Percentiles rank a stretch among this genome's conserved stretches.
Evolutionary conservation across 35 echinoderm and acorn worm genomes (phyloP).

Genomic region (Apostichopus parvimensis): DNA sequence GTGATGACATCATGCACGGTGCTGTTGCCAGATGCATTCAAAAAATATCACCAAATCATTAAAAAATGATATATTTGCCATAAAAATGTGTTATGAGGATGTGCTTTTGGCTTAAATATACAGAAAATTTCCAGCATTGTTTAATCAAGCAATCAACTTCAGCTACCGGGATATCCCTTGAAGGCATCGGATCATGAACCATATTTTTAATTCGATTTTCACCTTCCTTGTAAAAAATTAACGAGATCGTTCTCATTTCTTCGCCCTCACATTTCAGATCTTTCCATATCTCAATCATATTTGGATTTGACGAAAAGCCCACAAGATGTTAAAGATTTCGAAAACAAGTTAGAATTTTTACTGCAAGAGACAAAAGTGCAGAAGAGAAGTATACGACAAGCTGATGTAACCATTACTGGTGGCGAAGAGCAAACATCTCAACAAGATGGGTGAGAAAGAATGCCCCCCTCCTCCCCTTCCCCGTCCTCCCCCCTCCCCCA

Average conservation of each 20-base stretch:
- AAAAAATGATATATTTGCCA: too few relatives aligned
- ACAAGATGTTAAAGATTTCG: not conserved
- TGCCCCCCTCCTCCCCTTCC: not conserved
- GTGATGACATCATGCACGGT: too few relatives aligned
- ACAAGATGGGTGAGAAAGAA: not conserved
- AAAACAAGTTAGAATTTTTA: slow-evolving; percentile 16
- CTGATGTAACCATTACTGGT: not conserved
- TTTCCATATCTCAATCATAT: slow-evolving; percentile 5
- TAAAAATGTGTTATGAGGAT: too few relatives aligned
- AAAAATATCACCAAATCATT: too few relatives aligned
- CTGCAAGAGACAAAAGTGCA: not conserved
- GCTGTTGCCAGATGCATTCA: too few relatives aligned
- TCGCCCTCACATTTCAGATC: not conserved
- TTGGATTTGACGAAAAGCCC: not conserved
- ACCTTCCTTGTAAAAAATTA: not conserved
- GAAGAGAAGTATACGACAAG: not conserved
- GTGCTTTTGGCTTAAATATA: too few relatives aligned
- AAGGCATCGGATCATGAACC: too few relatives aligned
- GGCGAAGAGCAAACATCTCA: slow-evolving; percentile 21
- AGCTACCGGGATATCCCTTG: too few relatives aligned
- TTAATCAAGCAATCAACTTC: too few relatives aligned
- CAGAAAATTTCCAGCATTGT: too few relatives aligned
- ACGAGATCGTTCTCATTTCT: not conserved
- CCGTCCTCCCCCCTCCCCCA: too few relatives aligned
- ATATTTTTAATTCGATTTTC: not conserved